Evolutionary conservation across 2,888 invertebrate genomes (phyloP), one percentile per base, ranked within the genome.

Genomic region (Creontiades dilutus): DNA sequence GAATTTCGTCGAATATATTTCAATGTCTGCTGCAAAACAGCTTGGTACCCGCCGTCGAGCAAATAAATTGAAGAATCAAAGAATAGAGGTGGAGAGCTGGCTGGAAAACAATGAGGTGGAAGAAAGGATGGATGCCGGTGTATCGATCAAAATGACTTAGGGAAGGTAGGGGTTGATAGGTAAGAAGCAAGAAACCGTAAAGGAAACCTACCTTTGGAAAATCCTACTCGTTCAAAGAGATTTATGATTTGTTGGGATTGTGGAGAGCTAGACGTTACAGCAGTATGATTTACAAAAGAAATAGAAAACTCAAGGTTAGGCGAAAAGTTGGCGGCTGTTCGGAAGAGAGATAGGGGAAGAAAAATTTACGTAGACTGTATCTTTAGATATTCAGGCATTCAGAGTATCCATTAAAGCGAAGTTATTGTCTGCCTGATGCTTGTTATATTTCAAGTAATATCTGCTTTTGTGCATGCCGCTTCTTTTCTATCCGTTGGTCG

Each of bases 21-120:
- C 52, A 52, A 52, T 14, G 52, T 16, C 12, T 12, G 52, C 52
- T 5, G 5, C 37, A 37, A 52, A 13, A 16, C 16, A 19, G n/a
- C n/a, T 61, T 37, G 12, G 52, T 52, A 3, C n/a, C 9, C 61
- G 61, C 0, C 61, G 61, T 61, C n/a, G 61, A 61, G 9, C 61
- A 61, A n/a, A 61, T 61, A 61, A 61, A 61, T 61, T 61, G n/a
- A 61, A 61, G n/a, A 61, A 68, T 68, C 68, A n/a, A 57, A 12
- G 16, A 52, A 52, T 52, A 57, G n/a, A 0, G n/a, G 57, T n/a
- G 57, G 23, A 11, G 68, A 68, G 61, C 9, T 11, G 23, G 61
- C 61, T 61, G 48, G 52, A 52, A 68, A 68, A 23, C 68, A 68
- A 68, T 68, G 23, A 19, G 68, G 68, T 23, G 68, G 68, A 68